A percentile compares a stretch with the other conserved stretches of the same genome.
Conservation (phyloP, 2,113 vertebrate genomes). For the Pachycephala philippinensis region DNA sequence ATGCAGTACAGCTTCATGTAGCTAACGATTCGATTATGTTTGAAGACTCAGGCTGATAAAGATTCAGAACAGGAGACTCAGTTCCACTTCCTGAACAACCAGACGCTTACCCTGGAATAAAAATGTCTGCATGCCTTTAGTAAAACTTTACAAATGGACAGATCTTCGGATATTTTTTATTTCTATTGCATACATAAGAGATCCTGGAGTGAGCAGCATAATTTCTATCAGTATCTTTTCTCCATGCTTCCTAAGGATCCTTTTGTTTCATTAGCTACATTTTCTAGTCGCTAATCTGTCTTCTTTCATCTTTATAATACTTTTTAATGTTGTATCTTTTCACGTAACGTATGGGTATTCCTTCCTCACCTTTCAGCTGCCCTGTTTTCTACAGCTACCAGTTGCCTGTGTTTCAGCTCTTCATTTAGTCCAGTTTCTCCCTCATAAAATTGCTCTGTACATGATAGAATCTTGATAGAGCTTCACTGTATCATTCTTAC, state of each 20-base stretch:
- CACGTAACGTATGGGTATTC: accelerated
- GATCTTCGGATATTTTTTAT: background rate
- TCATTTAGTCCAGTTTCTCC: background rate
- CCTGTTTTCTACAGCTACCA: background rate
- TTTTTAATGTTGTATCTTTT: background rate
- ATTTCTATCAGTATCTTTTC: background rate
- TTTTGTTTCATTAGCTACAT: background rate
- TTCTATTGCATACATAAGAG: background rate
- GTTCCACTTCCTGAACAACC: background rate
- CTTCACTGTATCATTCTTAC: background rate
- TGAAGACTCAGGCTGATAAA: background rate
- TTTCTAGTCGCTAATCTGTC: background rate
- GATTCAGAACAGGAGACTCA: background rate
- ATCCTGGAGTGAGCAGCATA: background rate
- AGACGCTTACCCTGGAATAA: accelerated
- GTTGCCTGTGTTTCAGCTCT: background rate
- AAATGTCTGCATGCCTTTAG: background rate
- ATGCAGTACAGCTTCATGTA: background rate
- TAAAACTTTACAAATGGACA: background rate
- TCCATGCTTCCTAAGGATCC: background rate
- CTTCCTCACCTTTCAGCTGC: background rate
- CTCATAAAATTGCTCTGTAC: background rate
- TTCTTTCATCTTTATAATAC: background rate
- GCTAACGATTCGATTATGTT: background rate
- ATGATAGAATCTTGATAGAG: background rate